Conservation (phyloP, 2,888 invertebrate species). For the Diloba caeruleocephala region DNA sequence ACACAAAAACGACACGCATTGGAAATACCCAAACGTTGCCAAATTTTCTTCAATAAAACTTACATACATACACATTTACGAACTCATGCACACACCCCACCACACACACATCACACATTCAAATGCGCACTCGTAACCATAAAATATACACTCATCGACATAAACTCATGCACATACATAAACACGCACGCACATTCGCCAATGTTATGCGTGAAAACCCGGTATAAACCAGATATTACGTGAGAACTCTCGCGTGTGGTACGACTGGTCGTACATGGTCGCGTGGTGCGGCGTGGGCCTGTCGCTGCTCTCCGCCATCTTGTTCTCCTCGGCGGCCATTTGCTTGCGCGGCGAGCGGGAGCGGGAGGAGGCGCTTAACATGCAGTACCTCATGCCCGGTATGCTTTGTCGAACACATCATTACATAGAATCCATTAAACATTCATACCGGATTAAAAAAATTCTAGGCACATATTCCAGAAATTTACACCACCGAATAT, state of each 20-base stretch:
- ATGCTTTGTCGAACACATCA: constrained; percentile 70
- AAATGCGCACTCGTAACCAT: neutral
- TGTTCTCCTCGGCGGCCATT: constrained; percentile 97
- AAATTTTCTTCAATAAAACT: too few relatives aligned
- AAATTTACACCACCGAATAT: too few relatives aligned
- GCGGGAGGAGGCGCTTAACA: constrained; percentile 98
- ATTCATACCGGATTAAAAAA: too few relatives aligned
- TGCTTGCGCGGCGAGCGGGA: constrained; percentile 98
- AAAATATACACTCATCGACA: neutral
- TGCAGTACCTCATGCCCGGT: constrained; percentile 99
- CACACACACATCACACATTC: constrained; percentile 2
- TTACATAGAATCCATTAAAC: constrained; percentile 16
- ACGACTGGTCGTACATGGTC: constrained; percentile 99
- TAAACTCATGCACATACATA: neutral
- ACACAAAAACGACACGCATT: neutral
- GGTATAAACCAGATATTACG: constrained; percentile 93
- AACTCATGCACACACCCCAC: constrained; percentile 2
- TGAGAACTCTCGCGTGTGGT: constrained; percentile 95
- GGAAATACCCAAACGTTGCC: neutral
- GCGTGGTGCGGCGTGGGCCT: constrained; percentile 99
- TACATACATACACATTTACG: neutral
- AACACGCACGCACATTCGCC: constrained; percentile 12
- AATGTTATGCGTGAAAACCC: constrained; percentile 34
- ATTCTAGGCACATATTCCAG: too few relatives aligned
- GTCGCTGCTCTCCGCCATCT: constrained; percentile 96